Evolutionary conservation across 2,797 vertebrate genomes (phyloP), one percentile per base, ranked within the genome.

Genomic region (Taenioides sp.): DNA sequence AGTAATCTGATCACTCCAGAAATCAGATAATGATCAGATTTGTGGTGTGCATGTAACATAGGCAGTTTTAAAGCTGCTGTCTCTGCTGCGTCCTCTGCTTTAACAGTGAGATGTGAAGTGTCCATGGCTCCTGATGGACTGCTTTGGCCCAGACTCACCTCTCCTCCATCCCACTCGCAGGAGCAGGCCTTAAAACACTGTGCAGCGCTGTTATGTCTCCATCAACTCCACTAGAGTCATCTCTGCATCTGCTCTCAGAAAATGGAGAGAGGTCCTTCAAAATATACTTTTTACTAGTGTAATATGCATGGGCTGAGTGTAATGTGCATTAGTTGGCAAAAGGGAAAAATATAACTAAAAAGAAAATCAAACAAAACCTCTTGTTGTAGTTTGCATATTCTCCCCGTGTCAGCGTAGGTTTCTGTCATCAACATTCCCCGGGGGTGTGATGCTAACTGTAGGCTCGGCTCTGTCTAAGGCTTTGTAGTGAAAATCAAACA

Each of bases 1-100:
- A 31, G 0, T 4, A 0, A 31, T 31, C 28, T 31, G 28, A 31
- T 31, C 28, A 7, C 31, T 7, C 1, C 31, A 34, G 31, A 31
- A 31, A 31, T 5, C 28, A 31, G 28, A 31, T 31, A 31, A 31
- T 31, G 28, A 7, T 7, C 31, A 0, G 31, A 7, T 6, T 34
- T 34, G 4, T 34, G 31, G 31, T 34, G 31, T 34, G 5, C 31
- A 34, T 5, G 28, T 34, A 34, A 34, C 31, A 34, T 5, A 31
- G 28, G 3, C 31, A 6, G 31, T 9, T 7, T n/a, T 52, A 20
- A 72, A 55, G 79, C 86, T 77, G 31, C 52, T 63, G 73, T 84
- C 80, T 85, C 86, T 77, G 72, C 74, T 62, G 74, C 52, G 76
- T 83, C 78, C 82, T 83, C 69, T 86, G 73, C 73, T 81, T 76